phyloP scores from a whole-genome alignment of 2,888 invertebrate genomes.

The Cataglyphis altisquamis region DNA sequence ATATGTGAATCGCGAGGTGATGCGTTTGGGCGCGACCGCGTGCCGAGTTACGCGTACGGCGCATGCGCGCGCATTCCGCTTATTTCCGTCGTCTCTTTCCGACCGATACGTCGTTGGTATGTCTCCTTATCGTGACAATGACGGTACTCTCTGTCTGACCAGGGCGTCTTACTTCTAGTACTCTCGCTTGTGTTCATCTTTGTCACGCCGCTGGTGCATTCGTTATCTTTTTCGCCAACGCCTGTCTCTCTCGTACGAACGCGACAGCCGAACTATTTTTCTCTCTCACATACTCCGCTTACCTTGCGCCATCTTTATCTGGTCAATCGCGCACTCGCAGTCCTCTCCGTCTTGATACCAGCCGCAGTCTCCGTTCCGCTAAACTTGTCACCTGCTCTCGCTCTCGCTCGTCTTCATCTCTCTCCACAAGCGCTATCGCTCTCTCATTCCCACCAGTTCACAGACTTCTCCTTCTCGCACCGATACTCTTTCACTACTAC shows the following conservation, averaged over 20 bases:
- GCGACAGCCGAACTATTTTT: neutral
- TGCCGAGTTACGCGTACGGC: conserved; percentile 65
- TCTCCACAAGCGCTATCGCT: neutral
- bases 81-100: conserved; percentile 15
- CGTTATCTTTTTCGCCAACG: neutral
- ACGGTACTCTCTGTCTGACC: conserved; percentile 18
- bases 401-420: conserved; percentile 22
- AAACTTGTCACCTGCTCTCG: conserved; percentile 24
- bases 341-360: neutral
- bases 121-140: conserved; percentile 24
- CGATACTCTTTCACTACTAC: conserved; percentile 50
- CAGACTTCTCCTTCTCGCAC: conserved; percentile 32
- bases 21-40: conserved; percentile 79
- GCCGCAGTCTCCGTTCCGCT: conserved; percentile 19
- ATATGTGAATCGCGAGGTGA: conserved; percentile 75
- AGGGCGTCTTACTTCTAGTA: conserved; percentile 11
- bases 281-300: neutral
- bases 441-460: conserved; percentile 18
- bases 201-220: neutral
- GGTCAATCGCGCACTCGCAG: conserved; percentile 25
- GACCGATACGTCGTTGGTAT: conserved; percentile 9
- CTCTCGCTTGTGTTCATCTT: neutral
- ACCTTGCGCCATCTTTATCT: conserved; percentile 25
- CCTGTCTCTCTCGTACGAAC: neutral
- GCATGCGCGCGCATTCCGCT: conserved; percentile 69